Conservation (phyloP, 2,113 vertebrate species). For the Myiopsitta monachus region DNA sequence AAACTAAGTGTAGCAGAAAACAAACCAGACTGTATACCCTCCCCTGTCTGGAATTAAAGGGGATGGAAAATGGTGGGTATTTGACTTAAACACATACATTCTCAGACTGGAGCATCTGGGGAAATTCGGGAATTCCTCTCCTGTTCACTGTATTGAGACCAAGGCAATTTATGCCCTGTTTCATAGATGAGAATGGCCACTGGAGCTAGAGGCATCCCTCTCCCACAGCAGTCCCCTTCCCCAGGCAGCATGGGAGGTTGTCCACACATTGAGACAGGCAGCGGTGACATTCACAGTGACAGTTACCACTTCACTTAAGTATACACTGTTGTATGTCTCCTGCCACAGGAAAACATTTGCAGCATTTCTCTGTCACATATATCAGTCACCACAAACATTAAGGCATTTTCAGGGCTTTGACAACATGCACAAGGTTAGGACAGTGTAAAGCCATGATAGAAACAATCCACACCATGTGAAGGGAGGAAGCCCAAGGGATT, state of each 20-base stretch:
- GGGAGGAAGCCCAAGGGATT: background rate
- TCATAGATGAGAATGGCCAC: background rate
- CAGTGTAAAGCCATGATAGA: background rate
- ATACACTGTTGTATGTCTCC: background rate
- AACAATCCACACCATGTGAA: background rate
- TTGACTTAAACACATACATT: background rate
- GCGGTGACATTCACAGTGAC: background rate
- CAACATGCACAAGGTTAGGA: background rate
- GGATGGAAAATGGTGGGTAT: background rate
- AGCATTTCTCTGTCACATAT: background rate
- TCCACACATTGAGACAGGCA: background rate
- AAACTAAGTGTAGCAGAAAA: background rate
- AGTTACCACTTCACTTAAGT: background rate
- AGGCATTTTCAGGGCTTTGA: background rate
- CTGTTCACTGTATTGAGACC: background rate
- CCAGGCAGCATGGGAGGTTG: rapidly evolving
- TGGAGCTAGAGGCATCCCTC: background rate
- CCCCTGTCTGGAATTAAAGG: background rate
- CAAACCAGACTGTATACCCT: rapidly evolving
- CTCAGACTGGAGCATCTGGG: background rate
- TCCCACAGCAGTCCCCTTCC: background rate
- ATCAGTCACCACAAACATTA: background rate
- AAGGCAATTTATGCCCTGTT: background rate
- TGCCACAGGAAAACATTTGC: background rate
- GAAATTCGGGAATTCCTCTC: background rate